Percentiles rank a stretch among this genome's conserved stretches.
These are phyloP conservation scores for Pitangus sulphuratus DNA, from an alignment of 2,797 vertebrate genomes.

Conservation along the genomic window DNA sequence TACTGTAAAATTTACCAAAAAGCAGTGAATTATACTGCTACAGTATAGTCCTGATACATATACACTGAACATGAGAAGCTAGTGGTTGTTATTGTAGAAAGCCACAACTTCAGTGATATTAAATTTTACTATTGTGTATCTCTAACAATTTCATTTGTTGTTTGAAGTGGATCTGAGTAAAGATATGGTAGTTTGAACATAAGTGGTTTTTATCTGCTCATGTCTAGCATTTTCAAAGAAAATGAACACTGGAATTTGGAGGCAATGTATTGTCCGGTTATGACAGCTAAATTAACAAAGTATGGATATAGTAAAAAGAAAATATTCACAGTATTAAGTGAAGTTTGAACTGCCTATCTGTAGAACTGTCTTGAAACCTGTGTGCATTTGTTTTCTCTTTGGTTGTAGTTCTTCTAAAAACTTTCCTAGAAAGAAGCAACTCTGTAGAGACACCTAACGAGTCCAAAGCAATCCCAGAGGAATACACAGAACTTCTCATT, in stretches of 20 bases:
- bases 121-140: not conserved
- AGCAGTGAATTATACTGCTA: not conserved
- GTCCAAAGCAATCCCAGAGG: not conserved
- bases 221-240: not conserved
- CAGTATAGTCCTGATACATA: not conserved
- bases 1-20: not conserved
- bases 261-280: not conserved
- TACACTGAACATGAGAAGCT: not conserved
- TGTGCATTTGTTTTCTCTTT: not conserved
- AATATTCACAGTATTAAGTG: not conserved
- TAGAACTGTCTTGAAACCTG: not conserved
- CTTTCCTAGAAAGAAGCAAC: not conserved
- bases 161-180: not conserved
- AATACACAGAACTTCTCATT: not conserved
- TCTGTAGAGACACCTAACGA: not conserved
- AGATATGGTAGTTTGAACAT: not conserved
- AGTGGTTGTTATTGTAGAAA: not conserved
- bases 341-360: not conserved
- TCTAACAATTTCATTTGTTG: not conserved
- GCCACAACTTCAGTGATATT: not conserved
- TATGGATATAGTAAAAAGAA: not conserved
- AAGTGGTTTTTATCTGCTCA: rapidly evolving
- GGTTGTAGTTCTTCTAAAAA: not conserved
- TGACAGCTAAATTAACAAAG: not conserved
- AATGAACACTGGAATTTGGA: not conserved